phyloP scores from a whole-genome alignment of 2,888 invertebrate genomes.

The Conchocele bisecta region DNA sequence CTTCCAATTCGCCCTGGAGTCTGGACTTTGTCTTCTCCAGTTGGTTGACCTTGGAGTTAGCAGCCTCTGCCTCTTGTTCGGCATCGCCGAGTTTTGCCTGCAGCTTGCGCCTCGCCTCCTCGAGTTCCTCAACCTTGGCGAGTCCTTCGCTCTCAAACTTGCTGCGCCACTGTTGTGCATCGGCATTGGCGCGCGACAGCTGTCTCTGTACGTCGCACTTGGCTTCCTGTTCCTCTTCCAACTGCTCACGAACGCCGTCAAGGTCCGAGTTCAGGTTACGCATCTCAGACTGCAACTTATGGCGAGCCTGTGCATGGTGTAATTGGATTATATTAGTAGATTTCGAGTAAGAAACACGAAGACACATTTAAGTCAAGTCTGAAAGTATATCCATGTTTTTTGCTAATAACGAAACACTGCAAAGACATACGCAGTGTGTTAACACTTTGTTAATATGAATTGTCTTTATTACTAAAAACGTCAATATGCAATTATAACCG shows the following conservation, averaged over 20 bases:
- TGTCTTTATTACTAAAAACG: too few relatives aligned
- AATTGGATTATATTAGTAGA: too few relatives aligned
- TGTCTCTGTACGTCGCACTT: constrained; percentile 99
- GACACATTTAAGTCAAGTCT: too few relatives aligned
- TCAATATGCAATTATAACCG: too few relatives aligned
- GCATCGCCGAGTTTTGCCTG: constrained; percentile 98
- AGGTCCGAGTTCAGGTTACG: constrained; percentile 99
- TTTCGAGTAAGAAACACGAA: too few relatives aligned
- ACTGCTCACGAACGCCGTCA: constrained; percentile 99
- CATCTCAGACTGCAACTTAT: constrained; percentile 88
- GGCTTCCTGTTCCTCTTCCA: constrained; percentile 99
- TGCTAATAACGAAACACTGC: too few relatives aligned
- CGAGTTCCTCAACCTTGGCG: constrained; percentile 85
- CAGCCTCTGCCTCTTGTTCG: constrained; percentile 98
- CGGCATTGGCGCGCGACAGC: constrained; percentile 99
- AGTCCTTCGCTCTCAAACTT: constrained; percentile 95
- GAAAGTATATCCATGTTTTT: too few relatives aligned
- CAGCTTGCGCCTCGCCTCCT: constrained; percentile 85
- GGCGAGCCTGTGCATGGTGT: constrained; percentile 69
- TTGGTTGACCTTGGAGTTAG: constrained; percentile 96
- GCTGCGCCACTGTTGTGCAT: constrained; percentile 98
- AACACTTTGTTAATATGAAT: too few relatives aligned
- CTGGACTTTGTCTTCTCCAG: constrained; percentile 99
- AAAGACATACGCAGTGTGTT: too few relatives aligned
- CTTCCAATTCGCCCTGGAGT: constrained; percentile 98